These are phyloP conservation scores for Cheilosia scutellata DNA, from an alignment of 2,888 invertebrate genomes.

Conservation along the genomic window DNA sequence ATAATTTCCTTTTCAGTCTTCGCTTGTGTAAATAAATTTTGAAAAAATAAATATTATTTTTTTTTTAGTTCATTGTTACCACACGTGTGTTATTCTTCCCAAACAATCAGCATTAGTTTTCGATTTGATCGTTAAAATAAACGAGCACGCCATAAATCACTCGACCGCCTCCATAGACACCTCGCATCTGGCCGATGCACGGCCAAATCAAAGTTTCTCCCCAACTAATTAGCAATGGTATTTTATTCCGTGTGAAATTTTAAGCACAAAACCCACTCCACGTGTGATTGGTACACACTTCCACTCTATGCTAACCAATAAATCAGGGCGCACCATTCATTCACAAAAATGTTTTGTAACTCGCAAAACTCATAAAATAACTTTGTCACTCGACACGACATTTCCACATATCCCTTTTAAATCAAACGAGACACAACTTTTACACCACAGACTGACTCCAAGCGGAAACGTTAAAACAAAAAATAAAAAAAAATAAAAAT, in stretches of 20 bases:
- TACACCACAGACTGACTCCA: neutral
- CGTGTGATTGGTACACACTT: slow-evolving; percentile 30
- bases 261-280: slow-evolving; percentile 25
- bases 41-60: neutral
- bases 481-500: neutral
- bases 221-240: slow-evolving; percentile 44
- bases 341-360: slow-evolving; percentile 45
- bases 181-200: slow-evolving; percentile 7
- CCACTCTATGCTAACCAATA: slow-evolving; percentile 17
- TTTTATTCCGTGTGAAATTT: slow-evolving; percentile 4
- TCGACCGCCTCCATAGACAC: slow-evolving; percentile 26
- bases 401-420: slow-evolving; percentile 30
- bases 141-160: slow-evolving; percentile 47
- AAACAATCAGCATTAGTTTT: slow-evolving; percentile 34
- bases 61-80: slow-evolving; percentile 24
- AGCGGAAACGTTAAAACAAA: neutral
- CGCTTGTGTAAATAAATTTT: neutral
- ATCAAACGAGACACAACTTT: neutral
- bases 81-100: slow-evolving; percentile 18
- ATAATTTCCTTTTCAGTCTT: neutral
- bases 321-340: slow-evolving; percentile 18
- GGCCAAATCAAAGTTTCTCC: slow-evolving; percentile 32
- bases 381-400: slow-evolving; percentile 36
- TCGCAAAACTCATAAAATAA: slow-evolving; percentile 34
- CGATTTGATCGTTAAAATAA: slow-evolving; percentile 24